These are phyloP conservation scores for Calliphora vicina DNA, from an alignment of 1,140 invertebrate genomes.

Conservation along the genomic window DNA sequence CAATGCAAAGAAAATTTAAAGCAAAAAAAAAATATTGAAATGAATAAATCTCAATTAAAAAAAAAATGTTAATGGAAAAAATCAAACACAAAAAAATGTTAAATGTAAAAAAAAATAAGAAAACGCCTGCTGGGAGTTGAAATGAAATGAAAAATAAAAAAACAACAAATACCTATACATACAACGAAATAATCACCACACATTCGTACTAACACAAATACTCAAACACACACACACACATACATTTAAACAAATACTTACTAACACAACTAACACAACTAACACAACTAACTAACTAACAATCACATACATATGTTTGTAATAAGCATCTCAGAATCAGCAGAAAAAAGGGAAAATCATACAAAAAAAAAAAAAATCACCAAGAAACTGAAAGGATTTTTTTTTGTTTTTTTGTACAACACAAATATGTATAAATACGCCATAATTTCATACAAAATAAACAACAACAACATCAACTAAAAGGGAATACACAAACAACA, in stretches of 20 bases:
- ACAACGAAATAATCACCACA: slow-evolving; percentile 35
- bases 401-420: neutral
- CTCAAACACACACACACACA: neutral
- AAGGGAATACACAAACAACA: neutral
- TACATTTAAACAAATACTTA: slow-evolving; percentile 17
- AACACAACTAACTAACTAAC: neutral
- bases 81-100: neutral
- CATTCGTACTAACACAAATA: slow-evolving; percentile 19
- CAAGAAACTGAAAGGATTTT: neutral
- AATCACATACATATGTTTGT: slow-evolving; percentile 6
- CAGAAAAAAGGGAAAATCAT: neutral
- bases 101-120: slow-evolving; percentile 32
- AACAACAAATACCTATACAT: slow-evolving; percentile 36
- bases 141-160: slow-evolving; percentile 33
- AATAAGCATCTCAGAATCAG: neutral
- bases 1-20: neutral
- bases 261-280: neutral
- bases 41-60: neutral
- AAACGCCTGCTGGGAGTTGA: slow-evolving; percentile 17
- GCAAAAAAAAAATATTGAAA: neutral
- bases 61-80: neutral
- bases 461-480: neutral
- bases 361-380: neutral
- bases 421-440: neutral
- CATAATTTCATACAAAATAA: neutral